Evolutionary conservation across 23 tunicate genomes (phyloP).

Genomic region (Botrylloides violaceus): DNA sequence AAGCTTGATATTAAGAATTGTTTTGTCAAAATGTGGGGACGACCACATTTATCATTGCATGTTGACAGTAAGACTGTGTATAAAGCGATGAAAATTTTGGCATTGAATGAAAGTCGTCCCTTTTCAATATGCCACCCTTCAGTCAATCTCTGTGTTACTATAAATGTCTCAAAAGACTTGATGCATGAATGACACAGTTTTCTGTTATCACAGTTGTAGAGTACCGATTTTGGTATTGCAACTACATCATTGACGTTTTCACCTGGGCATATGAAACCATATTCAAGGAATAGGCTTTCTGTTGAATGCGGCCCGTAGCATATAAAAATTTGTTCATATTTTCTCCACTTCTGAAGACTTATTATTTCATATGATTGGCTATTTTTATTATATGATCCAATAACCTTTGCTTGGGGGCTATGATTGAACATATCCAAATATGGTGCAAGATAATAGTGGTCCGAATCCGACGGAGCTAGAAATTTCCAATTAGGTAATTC

Average conservation of each 20-base stretch:
- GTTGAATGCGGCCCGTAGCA: conserved; percentile 57
- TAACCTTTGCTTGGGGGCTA: conserved; percentile 28
- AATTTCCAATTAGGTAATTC: not conserved
- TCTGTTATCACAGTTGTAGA: not conserved
- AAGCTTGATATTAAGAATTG: no score
- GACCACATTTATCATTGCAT: no score
- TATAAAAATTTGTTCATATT: conserved; percentile 42
- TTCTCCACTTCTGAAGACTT: conserved; percentile 15
- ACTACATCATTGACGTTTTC: not conserved
- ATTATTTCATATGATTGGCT: conserved; percentile 36
- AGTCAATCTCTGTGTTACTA: conserved; percentile 1
- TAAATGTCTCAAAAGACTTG: not conserved
- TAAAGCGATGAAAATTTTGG: not conserved
- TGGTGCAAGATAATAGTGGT: conserved; percentile 59
- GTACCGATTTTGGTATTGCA: not conserved
- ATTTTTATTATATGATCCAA: conserved; percentile 33
- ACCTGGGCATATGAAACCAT: conserved; percentile 58
- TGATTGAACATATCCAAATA: conserved; percentile 80
- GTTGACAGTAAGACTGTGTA: not conserved
- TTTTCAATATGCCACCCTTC: not conserved
- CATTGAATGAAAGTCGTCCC: not conserved
- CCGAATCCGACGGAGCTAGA: conserved; percentile 20
- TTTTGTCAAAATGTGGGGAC: no score
- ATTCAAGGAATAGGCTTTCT: conserved; percentile 40
- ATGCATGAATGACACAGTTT: not conserved